Evolutionary conservation across 30 jellyfish, hydroid and myxozoan genomes (phyloP), one percentile per base, ranked within the genome.

Genomic region (Hydractinia symbiolongicarpus): DNA sequence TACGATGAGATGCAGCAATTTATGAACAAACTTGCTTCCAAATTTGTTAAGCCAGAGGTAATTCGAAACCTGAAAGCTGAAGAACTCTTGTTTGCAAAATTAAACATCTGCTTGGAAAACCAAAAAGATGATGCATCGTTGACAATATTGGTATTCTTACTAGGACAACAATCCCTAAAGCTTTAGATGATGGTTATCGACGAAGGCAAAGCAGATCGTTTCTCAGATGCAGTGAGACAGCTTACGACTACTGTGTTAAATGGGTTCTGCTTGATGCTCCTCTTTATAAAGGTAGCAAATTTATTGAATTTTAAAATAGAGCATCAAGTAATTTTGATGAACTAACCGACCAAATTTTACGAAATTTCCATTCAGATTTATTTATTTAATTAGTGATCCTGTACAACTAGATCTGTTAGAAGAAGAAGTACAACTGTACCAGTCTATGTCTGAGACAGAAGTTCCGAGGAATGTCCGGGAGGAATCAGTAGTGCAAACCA

Each of bases 201-300:
- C 54, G 68, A 84, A 54, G 19, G 58, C 5, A 6, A 58, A 50
- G 88, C 77, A 9, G 85, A 84, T 73, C 57, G 17, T 78, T 84
- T 84, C 60, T 84, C 1, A 57, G 89, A 76, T 55, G 86, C 82
- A 53, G 90, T 62, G 83, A 50, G 40, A 77, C 93, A 70, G 83
- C 88, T 19, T 84, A 14, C 86, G 66, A 68, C 21, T 83, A 83
- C 74, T 83, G 86, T 61, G 73, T 73, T 67, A 83, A 83, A 61
- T 83, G 90, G 90, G 54, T 73, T 20, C 90, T 86, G 6, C 69
- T 83, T 71, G 87, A 83, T 58, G 87, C 76, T 72, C 84, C 77
- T 44, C 55, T 77, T 50, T 50, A 68, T 61, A 84, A 76, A 72
- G 79, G 74, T 54, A 58, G 89, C 83, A 58, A 11, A 16, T 58